Base-by-base conservation (phyloP, 2,888 invertebrate species). In the Luperina nickerlii region DNA sequence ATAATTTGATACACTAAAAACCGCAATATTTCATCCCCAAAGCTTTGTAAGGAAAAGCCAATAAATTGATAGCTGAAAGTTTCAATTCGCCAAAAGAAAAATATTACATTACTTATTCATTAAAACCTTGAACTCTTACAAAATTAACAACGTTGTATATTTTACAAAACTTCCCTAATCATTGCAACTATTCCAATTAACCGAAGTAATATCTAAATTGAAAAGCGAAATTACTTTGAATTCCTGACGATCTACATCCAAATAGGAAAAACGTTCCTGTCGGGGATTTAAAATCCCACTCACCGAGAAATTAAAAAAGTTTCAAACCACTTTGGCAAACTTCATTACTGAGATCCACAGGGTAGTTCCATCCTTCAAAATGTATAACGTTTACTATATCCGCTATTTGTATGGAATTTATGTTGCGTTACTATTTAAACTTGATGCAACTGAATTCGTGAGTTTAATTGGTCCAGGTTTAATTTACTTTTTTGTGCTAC, bases 231-330 rank as follows among this genome's bases (percentile, higher is more conserved):
- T 86, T 86, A 75, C 73, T 88, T 88, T 72, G 74, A 69, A 83
- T 79, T 74, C 78, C 57, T 84, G 72, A 54, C 79, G 74, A 82
- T 81, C 81, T 86, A 72, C 79, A 85, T 90, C 89, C 79, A 87
- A 90, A 90, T 88, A 88, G 84, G 85, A 86, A 87, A 87, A 88
- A 84, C 87, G 68, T 79, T 87, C 82, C 84, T 83, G 79, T 78
- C 74, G 83, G 86, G 88, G 85, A 85, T 89, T 87, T 88, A 74
- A 90, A 91, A 82, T 91, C 88, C 88, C 91, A 88, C 86, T 90
- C 89, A 87, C 88, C 84, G 87, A 89, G 87, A 93, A 93, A 93
- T 93, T 93, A 93, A 93, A 93, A 93, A 93, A 93, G 91, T 93
- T 90, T 83, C 83, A 77, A 82, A 79, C 85, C 84, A 82, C 83